Base-by-base conservation (phyloP, 2,113 vertebrate genomes). In the Sciurus niger region DNA sequence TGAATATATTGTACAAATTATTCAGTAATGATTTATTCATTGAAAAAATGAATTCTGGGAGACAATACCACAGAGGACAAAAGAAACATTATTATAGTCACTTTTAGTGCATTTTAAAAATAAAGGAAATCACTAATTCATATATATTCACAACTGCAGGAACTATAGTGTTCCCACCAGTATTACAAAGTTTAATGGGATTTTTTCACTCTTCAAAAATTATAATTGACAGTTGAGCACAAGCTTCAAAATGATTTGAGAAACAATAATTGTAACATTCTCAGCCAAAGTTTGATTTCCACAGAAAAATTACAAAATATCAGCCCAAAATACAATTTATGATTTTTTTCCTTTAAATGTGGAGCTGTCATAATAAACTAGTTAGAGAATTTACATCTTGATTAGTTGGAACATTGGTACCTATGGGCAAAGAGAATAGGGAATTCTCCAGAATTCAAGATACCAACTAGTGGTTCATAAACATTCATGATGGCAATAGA, bases 21-120 rank as follows among this genome's bases (percentile, higher is more conserved):
- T 70, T 89, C 22, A 77, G 9, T 73, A 86, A 48, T 2, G 1
- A 78, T 93, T 85, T 46, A 67, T 60, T 84, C 68, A 90, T 85
- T 77, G 53, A 86, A 90, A 86, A 16, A 86, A 37, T 77, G 55
- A 78, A 37, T 78, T 90, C 18, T 79, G 20, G 84, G 24, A 84
- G 18, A 34, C 1, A 55, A 0, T 68, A 24, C 67, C 34, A 2
- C n/a, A 93, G 8, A 77, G 30, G 2, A 67, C 11, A 78, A 82
- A 77, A 24, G 68, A 78, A 87, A 90, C 2, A 3, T 1, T 37
- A 83, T 70, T 76, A 34, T 34, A 68, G 16, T 80, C 48, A 60
- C 76, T 83, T 97, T 93, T 55, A 60, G 6, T 74, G 76, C 20
- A 77, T 82, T 92, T 90, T 43, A 25, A 86, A 87, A 94, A 17